Percentiles rank a stretch among this genome's conserved stretches.
Evolutionary conservation across 2,797 vertebrate species (phyloP).

Genomic region (Naso thynnoides): DNA sequence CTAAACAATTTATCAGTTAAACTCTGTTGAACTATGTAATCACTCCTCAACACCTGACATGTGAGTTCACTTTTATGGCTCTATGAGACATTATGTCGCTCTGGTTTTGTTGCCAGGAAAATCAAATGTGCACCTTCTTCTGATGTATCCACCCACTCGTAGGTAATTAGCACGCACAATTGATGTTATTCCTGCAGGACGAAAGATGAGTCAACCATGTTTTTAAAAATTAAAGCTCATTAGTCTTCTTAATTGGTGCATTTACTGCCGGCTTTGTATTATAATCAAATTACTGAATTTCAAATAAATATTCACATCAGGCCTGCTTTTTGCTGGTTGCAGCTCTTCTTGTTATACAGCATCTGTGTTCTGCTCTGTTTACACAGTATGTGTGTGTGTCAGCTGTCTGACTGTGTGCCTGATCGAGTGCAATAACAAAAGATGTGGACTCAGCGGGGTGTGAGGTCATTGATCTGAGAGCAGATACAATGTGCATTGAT

Average conservation of each 20-base stretch:
- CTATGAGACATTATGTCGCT: neutral
- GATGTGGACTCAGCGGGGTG: constrained; percentile 1
- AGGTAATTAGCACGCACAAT: neutral
- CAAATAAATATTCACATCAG: neutral
- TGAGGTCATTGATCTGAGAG: constrained; percentile 9
- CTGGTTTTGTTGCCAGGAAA: neutral
- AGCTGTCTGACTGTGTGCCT: neutral
- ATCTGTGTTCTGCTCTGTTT: neutral
- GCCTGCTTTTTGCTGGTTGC: neutral
- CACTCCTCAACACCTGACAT: neutral
- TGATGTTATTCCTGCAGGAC: neutral
- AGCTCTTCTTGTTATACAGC: neutral
- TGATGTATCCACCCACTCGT: neutral
- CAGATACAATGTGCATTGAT: neutral
- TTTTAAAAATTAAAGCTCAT: constrained; percentile 1
- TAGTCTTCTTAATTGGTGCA: neutral
- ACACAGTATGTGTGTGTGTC: neutral
- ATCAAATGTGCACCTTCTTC: neutral
- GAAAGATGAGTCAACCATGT: neutral
- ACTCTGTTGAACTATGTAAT: neutral
- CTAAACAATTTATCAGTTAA: neutral
- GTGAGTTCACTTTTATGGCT: neutral
- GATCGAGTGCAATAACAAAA: constrained; percentile 1
- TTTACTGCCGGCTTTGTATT: neutral
- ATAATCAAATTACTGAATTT: neutral